Evolutionary conservation across 2,888 invertebrate species (phyloP), one percentile per base, ranked within the genome.

Genomic region (Drosophila mimica): DNA sequence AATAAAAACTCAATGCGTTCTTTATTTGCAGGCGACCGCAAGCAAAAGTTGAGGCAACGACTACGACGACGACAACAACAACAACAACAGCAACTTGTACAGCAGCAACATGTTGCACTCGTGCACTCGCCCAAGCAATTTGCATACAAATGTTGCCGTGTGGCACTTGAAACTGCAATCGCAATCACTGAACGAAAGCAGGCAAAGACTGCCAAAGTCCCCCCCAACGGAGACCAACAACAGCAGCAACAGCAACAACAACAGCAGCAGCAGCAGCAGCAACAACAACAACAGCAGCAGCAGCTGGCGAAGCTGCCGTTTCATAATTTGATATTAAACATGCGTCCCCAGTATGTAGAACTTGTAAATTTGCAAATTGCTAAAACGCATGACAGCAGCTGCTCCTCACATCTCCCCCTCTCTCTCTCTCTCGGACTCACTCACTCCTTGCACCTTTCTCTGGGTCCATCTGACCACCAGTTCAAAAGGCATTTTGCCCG

Each of bases 1-100:
- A 90, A 87, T 87, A 87, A 87, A 87, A 87, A 90, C 89, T 88
- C 90, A 88, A 87, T 87, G 87, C 90, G 83, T 87, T 90, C 88
- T 87, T 88, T 90, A 86, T 88, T 90, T 90, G 90, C 86, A 89
- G 90, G 78, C 85, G 69, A 77, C 68, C 77, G 76, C 75, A 79
- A 66, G 75, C 75, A 66, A 57, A 51, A 61, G 60, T 48, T 38
- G 54, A 40, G 33, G 15, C 60, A 30, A 38, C 56, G 51, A 5
- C 56, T 20, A 28, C 54, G 31, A 28, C 54, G 25, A 33, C 64
- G 25, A 43, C 59, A 59, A 25, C 46, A 31, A n/a, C 63, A 34
- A 31, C 57, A 11, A 15, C n/a, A 62, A 54, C 43, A 53, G 15
- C 59, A 62, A 61, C 70, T 62, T 52, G 63, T 54, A 53, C 70